A percentile compares a stretch with the other conserved stretches of the same genome.
phyloP scores from a whole-genome alignment of 2,888 invertebrate genomes.

The Drosophila peninsularis region DNA sequence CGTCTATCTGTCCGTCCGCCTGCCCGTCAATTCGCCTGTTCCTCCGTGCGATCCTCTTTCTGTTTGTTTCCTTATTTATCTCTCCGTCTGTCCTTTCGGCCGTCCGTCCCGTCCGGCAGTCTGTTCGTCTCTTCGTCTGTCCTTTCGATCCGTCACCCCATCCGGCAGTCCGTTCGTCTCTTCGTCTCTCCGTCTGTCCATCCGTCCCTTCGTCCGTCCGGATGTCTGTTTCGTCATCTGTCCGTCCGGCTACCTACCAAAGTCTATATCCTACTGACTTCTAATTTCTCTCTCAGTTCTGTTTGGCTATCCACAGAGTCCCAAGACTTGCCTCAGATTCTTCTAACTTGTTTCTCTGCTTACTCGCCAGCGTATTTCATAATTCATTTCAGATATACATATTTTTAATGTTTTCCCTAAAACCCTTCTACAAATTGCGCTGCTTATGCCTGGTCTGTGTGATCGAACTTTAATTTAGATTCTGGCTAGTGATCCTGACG shows the following conservation, averaged over 20 bases:
- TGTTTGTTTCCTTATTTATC: background rate
- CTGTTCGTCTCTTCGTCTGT: background rate
- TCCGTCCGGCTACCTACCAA: too few species aligned
- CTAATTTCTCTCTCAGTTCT: background rate
- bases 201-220: background rate
- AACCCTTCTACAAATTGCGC: conserved; percentile 9
- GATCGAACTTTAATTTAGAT: conserved; percentile 31
- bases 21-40: background rate
- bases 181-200: background rate
- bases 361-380: too few species aligned
- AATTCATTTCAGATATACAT: background rate
- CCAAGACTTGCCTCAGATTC: background rate
- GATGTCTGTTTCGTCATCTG: background rate
- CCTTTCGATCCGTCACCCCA: too few species aligned
- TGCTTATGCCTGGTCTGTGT: background rate
- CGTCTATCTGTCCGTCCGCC: background rate
- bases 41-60: too few species aligned
- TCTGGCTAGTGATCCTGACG: conserved; percentile 23
- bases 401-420: background rate
- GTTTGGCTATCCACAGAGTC: background rate
- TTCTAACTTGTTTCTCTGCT: background rate
- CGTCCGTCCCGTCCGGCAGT: background rate
- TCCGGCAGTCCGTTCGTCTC: too few species aligned
- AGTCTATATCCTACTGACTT: background rate
- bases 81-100: background rate